Percentiles rank a stretch among this genome's conserved stretches.
Evolutionary conservation across 2,113 vertebrate genomes (phyloP).

Genomic region (Ammodytes dubius): DNA sequence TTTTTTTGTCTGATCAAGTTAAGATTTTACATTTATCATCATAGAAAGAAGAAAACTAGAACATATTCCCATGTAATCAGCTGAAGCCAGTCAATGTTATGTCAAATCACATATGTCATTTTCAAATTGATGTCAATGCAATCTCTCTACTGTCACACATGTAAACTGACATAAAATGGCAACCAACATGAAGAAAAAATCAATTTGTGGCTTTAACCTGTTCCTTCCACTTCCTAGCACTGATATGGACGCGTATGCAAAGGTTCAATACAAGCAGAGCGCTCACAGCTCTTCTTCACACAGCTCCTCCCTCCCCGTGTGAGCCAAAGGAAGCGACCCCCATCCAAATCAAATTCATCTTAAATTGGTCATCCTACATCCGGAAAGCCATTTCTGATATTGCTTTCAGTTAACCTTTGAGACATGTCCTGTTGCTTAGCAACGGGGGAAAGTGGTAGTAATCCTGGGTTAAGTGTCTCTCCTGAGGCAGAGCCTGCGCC

Average conservation of each 20-base stretch:
- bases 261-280: constrained; percentile 9
- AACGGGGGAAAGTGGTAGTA: constrained; percentile 70
- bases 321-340: constrained; percentile 40
- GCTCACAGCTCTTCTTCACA: constrained; percentile 12
- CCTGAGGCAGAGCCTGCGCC: constrained; percentile 25
- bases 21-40: neutral
- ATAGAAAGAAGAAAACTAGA: neutral
- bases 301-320: neutral
- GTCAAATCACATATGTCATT: neutral
- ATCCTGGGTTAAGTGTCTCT: constrained; percentile 68
- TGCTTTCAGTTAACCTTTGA: constrained; percentile 63
- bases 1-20: neutral
- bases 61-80: neutral
- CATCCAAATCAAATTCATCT: constrained; percentile 57
- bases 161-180: neutral
- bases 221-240: neutral
- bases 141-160: neutral
- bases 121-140: neutral
- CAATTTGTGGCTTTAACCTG: neutral
- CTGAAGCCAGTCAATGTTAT: no score
- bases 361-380: constrained; percentile 63
- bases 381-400: constrained; percentile 59
- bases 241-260: neutral
- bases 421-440: constrained; percentile 78
- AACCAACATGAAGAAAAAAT: neutral